Base-by-base conservation (phyloP, 2,888 invertebrate genomes). In the Microdon myrmicae region DNA sequence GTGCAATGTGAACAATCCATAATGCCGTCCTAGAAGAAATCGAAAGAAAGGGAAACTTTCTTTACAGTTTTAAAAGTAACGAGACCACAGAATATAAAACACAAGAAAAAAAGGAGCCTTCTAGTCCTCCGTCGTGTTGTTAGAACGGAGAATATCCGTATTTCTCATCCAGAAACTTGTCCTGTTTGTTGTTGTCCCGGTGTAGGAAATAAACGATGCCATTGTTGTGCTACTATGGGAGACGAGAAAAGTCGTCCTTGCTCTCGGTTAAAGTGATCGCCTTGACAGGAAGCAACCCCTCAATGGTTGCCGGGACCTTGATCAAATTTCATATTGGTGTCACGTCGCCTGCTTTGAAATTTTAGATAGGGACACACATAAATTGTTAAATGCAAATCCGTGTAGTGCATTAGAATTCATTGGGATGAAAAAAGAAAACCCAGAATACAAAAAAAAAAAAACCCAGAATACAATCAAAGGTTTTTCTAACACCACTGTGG, bases 351-450 rank as follows among this genome's bases (percentile, higher is more conserved):
- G 58, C n/a, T 64, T 64, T 64, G 58, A 51, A 64, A 47, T 58
- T 64, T 58, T 43, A 37, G 20, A 19, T 10, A 34, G 17, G 13
- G 29, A 48, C 47, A 41, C 64, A 64, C 64, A 58, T 64, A 64
- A 64, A 64, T 64, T 64, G 64, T 64, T 58, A 64, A 64, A 64
- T 64, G 64, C 64, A 64, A 64, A 64, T 64, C 58, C 51, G 45
- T 64, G 64, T 64, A 58, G 64, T 31, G 47, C 41, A 64, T 56
- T 53, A 58, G 43, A 64, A 64, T 53, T 51, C 53, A 14, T 28
- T n/a, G n/a, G 32, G 47, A 47, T 64, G 51, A 45, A 35, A 56
- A 28, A 38, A 41, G 25, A 39, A 49, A 49, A 16, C 34, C 25
- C 34, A 39, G 20, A n/a, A n/a, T n/a, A n/a, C n/a, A n/a, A n/a